Evolutionary conservation across 2,797 vertebrate genomes (phyloP).

Genomic region (Phoeniculus purpureus): DNA sequence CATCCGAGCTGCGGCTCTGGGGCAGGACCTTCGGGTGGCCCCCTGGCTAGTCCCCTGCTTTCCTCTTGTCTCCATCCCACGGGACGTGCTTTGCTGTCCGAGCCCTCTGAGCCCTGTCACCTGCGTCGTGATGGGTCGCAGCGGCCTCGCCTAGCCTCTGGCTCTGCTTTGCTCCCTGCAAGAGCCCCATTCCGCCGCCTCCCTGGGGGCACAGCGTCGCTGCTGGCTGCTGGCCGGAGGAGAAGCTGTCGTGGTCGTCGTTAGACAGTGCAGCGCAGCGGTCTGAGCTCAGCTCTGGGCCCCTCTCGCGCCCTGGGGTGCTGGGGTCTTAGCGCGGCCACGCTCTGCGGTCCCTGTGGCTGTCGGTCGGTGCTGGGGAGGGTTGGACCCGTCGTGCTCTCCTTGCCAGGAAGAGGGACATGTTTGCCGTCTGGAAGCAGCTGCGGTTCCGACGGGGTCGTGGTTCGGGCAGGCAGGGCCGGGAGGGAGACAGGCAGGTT

Average conservation of each 20-base stretch:
- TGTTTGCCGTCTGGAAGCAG: background rate
- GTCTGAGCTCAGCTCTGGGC: background rate
- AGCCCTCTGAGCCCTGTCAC: background rate
- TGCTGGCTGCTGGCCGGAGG: background rate
- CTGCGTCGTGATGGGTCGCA: fast-evolving
- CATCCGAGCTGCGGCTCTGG: background rate
- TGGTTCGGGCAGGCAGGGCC: background rate
- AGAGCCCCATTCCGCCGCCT: background rate
- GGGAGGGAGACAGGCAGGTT: background rate
- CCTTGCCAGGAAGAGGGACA: background rate
- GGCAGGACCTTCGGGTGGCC: background rate
- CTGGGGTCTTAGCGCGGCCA: background rate
- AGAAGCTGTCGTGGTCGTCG: background rate
- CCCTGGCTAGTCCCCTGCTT: background rate
- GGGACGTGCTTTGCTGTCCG: background rate
- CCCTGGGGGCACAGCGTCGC: fast-evolving
- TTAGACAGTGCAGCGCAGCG: background rate
- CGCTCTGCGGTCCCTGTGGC: background rate
- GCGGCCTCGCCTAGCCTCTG: background rate
- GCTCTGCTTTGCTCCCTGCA: background rate
- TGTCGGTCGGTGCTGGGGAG: background rate
- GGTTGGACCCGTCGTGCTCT: background rate
- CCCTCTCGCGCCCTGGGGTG: background rate
- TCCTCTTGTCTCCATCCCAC: background rate
- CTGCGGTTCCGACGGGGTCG: background rate